Evolutionary conservation across 2,113 vertebrate genomes (phyloP).

Genomic region (Pelodiscus sinensis): DNA sequence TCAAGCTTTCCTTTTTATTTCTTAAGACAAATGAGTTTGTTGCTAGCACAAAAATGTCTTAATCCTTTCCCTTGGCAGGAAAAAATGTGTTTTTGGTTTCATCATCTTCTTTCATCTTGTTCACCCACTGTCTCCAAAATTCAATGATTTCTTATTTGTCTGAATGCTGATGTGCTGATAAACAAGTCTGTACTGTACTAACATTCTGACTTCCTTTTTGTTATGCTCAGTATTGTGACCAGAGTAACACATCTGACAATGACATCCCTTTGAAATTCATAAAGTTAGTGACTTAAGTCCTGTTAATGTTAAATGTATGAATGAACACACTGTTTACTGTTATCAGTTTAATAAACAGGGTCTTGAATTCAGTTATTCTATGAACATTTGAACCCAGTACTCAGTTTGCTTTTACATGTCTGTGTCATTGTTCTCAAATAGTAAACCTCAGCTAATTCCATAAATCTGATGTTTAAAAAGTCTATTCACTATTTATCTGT

Average conservation of each 20-base stretch:
- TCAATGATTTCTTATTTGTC: neutral
- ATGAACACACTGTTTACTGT: neutral
- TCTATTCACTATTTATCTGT: neutral
- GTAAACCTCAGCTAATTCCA: neutral
- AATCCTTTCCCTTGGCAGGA: neutral
- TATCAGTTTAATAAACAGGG: neutral
- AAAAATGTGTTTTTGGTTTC: neutral
- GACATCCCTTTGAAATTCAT: neutral
- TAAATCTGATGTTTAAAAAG: neutral
- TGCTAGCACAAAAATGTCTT: neutral
- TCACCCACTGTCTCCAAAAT: neutral
- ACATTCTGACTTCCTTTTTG: neutral
- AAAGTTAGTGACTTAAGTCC: neutral
- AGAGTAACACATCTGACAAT: neutral
- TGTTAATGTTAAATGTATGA: neutral
- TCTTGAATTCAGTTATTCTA: neutral
- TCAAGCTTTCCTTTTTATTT: neutral
- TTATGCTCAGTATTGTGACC: neutral
- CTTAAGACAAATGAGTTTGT: neutral
- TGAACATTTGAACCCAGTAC: neutral
- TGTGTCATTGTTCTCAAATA: neutral
- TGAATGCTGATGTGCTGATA: slow-evolving; percentile 9
- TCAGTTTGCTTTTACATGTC: neutral
- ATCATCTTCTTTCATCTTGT: neutral
- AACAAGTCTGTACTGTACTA: neutral